phyloP scores from a whole-genome alignment of 1,140 invertebrate species.

The Pseudoatta argentina region DNA sequence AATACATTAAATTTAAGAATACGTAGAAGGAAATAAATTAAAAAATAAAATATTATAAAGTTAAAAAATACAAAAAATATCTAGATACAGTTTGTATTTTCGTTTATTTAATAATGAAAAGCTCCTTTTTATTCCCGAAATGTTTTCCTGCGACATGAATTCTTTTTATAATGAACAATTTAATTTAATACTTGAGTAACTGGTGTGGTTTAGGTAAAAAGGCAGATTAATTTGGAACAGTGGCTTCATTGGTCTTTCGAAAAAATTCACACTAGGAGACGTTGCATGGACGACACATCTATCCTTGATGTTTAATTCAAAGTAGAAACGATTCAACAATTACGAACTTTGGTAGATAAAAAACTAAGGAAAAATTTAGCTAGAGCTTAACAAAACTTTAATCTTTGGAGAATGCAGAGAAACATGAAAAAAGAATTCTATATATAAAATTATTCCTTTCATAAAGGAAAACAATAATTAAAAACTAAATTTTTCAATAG shows the following conservation, averaged over 20 bases:
- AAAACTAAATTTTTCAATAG: too few species aligned
- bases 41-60: slow-evolving; percentile 5
- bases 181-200: slow-evolving; percentile 1
- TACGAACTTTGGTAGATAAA: background rate
- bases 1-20: background rate
- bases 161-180: background rate
- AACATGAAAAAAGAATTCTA: background rate
- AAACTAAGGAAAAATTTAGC: background rate
- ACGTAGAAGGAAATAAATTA: background rate
- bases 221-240: background rate
- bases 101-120: slow-evolving; percentile 1
- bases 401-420: background rate
- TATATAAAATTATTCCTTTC: background rate
- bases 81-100: background rate
- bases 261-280: background rate
- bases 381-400: background rate
- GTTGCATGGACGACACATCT: background rate
- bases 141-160: background rate
- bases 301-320: background rate
- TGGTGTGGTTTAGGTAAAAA: background rate
- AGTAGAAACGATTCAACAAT: background rate
- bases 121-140: background rate
- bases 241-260: slow-evolving; percentile 18
- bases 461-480: background rate
- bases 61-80: background rate